Conservation (phyloP, 2,113 vertebrate species). For the Panurus biarmicus region DNA sequence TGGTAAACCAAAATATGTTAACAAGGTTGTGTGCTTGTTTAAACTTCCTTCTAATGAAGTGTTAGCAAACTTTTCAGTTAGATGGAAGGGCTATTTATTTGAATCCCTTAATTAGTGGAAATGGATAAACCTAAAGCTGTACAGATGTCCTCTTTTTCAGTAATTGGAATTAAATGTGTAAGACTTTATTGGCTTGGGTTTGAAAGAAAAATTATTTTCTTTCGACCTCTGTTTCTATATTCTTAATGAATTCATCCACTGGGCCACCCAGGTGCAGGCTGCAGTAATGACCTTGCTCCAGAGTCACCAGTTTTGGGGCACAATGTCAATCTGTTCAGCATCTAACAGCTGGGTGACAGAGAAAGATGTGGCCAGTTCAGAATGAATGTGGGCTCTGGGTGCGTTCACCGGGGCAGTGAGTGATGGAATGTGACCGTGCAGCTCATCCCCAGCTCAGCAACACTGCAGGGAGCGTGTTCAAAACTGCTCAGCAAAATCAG, state of each 20-base stretch:
- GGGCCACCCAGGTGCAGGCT: conserved; percentile 67
- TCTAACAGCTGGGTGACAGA: conserved; percentile 24
- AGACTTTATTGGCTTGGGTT: conserved; percentile 62
- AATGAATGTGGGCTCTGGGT: background rate
- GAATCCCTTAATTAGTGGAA: conserved; percentile 65
- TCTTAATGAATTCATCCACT: conserved; percentile 64
- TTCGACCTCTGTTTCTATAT: conserved; percentile 65
- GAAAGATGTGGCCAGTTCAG: conserved; percentile 22
- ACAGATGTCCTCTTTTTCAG: conserved; percentile 56
- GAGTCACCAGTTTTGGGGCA: conserved; percentile 24
- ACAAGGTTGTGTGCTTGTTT: conserved; percentile 67
- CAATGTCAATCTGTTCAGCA: conserved; percentile 46
- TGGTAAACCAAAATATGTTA: conserved; percentile 69
- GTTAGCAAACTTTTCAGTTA: conserved; percentile 67
- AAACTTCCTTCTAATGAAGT: conserved; percentile 74
- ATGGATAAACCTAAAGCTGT: conserved; percentile 53
- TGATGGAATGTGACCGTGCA: background rate
- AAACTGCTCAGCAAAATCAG: background rate
- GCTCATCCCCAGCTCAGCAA: background rate
- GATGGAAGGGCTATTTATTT: conserved; percentile 64
- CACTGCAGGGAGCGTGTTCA: background rate
- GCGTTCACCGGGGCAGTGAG: background rate
- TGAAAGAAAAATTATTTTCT: conserved; percentile 70
- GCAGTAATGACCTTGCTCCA: conserved; percentile 36
- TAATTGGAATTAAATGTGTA: conserved; percentile 63